These are phyloP conservation scores for Micropterix aruncella DNA, from an alignment of 2,888 invertebrate species.

Conservation along the genomic window DNA sequence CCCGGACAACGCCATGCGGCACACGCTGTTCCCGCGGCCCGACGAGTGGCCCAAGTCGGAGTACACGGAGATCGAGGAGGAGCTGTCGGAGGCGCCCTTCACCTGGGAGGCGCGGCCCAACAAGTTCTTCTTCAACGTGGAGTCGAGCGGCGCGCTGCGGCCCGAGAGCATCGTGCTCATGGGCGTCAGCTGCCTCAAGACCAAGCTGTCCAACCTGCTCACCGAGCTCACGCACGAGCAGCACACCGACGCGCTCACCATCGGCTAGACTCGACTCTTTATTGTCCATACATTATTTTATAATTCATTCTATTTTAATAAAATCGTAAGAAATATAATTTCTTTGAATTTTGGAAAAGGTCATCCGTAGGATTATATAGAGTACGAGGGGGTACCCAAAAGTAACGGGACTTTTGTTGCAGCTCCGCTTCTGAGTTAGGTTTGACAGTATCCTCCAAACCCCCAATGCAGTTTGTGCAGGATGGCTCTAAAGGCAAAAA, in stretches of 20 bases:
- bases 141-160: constrained; percentile 85
- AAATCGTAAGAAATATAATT: too few species aligned
- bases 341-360: too few species aligned
- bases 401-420: too few species aligned
- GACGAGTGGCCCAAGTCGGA: constrained; percentile 99
- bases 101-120: constrained; percentile 93
- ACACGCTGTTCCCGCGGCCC: constrained; percentile 90
- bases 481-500: too few species aligned
- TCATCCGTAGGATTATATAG: too few species aligned
- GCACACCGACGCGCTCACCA: constrained; percentile 70
- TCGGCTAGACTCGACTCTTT: constrained; percentile 34
- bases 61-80: constrained; percentile 85
- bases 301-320: too few species aligned
- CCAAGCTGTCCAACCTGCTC: constrained; percentile 90
- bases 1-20: constrained; percentile 93
- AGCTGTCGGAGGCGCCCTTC: constrained; percentile 85
- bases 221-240: constrained; percentile 81
- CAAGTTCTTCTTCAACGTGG: constrained; percentile 94
- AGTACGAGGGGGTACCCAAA: too few species aligned
- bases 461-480: too few species aligned
- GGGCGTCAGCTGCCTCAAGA: constrained; percentile 87
- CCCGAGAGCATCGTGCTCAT: constrained; percentile 95
- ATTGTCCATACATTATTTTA: too few species aligned
- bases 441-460: too few species aligned
- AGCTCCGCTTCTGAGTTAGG: too few species aligned